phyloP scores from a whole-genome alignment of 2,888 invertebrate species.

The Rosalia funebris region DNA sequence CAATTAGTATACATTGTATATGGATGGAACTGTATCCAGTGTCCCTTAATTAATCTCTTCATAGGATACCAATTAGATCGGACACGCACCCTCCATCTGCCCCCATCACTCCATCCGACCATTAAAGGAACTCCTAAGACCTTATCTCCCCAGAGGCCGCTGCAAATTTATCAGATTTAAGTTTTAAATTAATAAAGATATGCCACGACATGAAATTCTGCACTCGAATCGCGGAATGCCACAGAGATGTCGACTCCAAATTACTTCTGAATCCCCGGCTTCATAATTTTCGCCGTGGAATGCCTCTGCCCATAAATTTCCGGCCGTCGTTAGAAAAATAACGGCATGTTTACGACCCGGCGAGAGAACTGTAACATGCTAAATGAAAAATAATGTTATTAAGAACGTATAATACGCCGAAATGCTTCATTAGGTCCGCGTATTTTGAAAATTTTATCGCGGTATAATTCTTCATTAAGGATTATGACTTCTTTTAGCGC shows the following conservation, averaged over 20 bases:
- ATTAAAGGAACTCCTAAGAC: too few relatives aligned
- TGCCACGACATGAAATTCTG: neutral
- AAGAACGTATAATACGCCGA: neutral
- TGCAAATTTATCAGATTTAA: too few relatives aligned
- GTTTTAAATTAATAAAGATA: neutral
- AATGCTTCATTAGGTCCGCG: constrained; percentile 5
- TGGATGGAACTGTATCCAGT: too few relatives aligned
- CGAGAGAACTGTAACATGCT: constrained; percentile 8
- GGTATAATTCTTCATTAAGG: constrained; percentile 7
- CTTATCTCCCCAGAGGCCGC: too few relatives aligned
- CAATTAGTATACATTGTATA: too few relatives aligned
- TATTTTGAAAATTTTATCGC: constrained; percentile 5
- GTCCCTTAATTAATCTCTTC: too few relatives aligned
- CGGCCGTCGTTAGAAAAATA: constrained; percentile 19
- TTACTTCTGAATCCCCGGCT: neutral
- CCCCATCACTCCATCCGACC: too few relatives aligned
- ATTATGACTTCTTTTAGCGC: constrained; percentile 8
- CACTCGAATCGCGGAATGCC: neutral
- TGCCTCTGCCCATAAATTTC: constrained; percentile 6
- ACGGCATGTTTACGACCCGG: constrained; percentile 14
- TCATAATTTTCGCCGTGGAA: neutral
- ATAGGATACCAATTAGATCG: too few relatives aligned
- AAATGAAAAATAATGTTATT: constrained; percentile 23
- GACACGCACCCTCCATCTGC: too few relatives aligned
- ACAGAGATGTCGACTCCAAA: neutral